A percentile compares a stretch with the other conserved stretches of the same genome.
Conservation (phyloP, 2,888 invertebrate species). For the Aproaerema taeniolella region DNA sequence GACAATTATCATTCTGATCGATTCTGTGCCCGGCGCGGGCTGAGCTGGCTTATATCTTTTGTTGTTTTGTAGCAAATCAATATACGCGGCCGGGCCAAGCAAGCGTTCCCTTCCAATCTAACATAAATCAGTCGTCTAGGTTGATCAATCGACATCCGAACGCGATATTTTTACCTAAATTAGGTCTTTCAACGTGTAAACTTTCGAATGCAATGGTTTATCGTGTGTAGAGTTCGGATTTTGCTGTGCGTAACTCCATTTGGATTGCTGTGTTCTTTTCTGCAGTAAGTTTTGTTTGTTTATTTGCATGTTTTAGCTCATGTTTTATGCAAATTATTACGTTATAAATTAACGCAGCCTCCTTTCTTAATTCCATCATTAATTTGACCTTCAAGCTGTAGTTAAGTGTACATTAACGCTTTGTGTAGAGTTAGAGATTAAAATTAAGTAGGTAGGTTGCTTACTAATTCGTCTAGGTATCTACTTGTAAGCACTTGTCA, state of each 20-base stretch:
- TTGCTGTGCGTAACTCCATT: not conserved
- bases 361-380: too few relatives aligned
- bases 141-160: not conserved
- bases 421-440: too few relatives aligned
- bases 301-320: not conserved
- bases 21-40: slow-evolving; percentile 66
- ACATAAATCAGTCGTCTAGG: not conserved
- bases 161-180: slow-evolving; percentile 11
- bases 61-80: slow-evolving; percentile 76
- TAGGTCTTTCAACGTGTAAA: slow-evolving; percentile 1
- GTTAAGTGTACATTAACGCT: too few relatives aligned
- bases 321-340: too few relatives aligned
- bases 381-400: too few relatives aligned
- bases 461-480: too few relatives aligned
- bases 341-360: too few relatives aligned
- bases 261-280: too few relatives aligned
- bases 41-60: slow-evolving; percentile 71
- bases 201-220: not conserved
- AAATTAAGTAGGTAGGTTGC: too few relatives aligned
- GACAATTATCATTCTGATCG: slow-evolving; percentile 76
- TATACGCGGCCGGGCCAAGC: slow-evolving; percentile 57
- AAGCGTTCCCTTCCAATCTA: slow-evolving; percentile 24
- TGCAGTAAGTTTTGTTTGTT: not conserved
- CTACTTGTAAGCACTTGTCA: too few relatives aligned
- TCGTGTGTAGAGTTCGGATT: not conserved